Evolutionary conservation across 2,888 invertebrate species (phyloP).

Genomic region (Phania funesta): DNA sequence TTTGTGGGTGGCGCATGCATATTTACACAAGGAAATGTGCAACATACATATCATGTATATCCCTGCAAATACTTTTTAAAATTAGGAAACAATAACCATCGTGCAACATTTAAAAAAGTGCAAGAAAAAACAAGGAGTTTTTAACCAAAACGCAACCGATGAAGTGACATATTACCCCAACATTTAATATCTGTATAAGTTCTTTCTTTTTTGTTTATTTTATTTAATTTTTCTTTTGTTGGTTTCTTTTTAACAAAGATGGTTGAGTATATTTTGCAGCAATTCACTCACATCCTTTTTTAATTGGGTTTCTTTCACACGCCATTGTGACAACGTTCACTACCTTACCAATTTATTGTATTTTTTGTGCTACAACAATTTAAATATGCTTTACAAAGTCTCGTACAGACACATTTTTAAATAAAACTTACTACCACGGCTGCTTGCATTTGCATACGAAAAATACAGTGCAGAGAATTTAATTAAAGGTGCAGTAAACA

Average conservation of each 20-base stretch:
- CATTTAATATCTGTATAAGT: conserved; percentile 1
- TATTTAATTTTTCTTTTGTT: background rate
- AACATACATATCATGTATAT: background rate
- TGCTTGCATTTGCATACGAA: conserved; percentile 41
- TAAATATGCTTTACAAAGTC: conserved; percentile 26
- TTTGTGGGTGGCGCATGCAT: background rate
- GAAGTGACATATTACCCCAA: conserved; percentile 46
- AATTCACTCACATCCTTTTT: conserved; percentile 53
- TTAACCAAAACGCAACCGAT: conserved; percentile 44
- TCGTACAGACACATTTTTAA: conserved; percentile 5
- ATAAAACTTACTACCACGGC: conserved; percentile 23
- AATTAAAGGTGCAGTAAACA: background rate
- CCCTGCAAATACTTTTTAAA: background rate
- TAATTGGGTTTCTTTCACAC: conserved; percentile 69
- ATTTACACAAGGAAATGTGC: background rate
- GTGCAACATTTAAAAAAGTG: background rate
- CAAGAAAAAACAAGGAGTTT: conserved; percentile 7
- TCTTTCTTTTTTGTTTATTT: background rate
- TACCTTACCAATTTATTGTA: conserved; percentile 60
- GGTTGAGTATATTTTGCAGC: conserved; percentile 41
- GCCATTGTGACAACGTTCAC: conserved; percentile 66
- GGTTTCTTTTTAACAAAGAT: conserved; percentile 27
- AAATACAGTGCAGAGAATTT: conserved; percentile 8
- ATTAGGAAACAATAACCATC: background rate
- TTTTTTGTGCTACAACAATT: conserved; percentile 41